Evolutionary conservation across 2,888 invertebrate species (phyloP), one percentile per base, ranked within the genome.

Genomic region (Drosophila merina): DNA sequence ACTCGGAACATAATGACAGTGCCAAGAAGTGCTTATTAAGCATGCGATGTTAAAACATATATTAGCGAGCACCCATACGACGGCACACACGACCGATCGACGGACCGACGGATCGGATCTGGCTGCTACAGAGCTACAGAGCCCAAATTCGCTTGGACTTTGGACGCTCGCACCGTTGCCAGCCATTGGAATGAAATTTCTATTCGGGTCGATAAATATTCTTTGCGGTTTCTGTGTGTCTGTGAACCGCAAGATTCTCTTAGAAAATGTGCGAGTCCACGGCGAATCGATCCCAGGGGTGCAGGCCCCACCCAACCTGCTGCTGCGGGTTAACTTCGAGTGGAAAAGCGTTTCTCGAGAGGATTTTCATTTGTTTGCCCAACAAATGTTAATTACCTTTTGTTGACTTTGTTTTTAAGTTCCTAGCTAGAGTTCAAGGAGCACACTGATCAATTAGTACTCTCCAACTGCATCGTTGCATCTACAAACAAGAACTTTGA

Each of bases 11-110:
- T 77, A 84, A 77, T 79, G 64, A 68, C 74, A 50, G 49, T 57
- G 81, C 63, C 59, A 47, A 79, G 74, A 77, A 76, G 66, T 82
- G 83, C 67, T 76, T 82, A 85, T 75, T 76, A 82, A 85, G 83
- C 76, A 71, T 79, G 74, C 77, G 70, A 68, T 63, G 82, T 58
- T 68, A 59, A 81, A 66, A 67, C 48, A 52, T 47, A 72, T 52
- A 64, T 66, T 48, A 54, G 69, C 75, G 59, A 74, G 64, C 57
- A 58, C 56, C 48, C 7, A 47, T 30, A 28, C 38, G 28, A 28
- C 6, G 28, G 28, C 28, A 20, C 20, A 20, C 20, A 20, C 20
- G 20, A 20, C 20, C 20, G 20, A 20, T 2, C 20, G 28, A 28
- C 6, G 28, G 28, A 28, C 30, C 28, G 3, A 40, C 9, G 45